Conservation (phyloP, 2,888 invertebrate species). For the Macaria notata region DNA sequence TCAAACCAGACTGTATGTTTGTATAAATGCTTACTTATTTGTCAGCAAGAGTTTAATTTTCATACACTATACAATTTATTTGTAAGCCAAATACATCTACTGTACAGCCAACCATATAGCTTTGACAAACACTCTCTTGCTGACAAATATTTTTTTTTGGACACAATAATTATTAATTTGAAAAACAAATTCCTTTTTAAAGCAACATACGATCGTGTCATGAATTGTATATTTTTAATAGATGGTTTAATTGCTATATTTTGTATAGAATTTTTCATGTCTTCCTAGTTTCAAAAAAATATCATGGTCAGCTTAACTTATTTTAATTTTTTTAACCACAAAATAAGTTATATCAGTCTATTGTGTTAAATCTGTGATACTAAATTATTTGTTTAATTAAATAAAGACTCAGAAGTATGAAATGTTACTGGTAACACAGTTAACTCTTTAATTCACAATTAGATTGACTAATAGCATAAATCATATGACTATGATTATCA, state of each 20-base stretch:
- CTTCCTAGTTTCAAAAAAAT: constrained; percentile 6
- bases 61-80: constrained; percentile 57
- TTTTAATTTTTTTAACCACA: too few relatives aligned
- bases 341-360: too few relatives aligned
- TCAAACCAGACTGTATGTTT: constrained; percentile 47
- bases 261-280: background rate
- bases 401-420: too few relatives aligned
- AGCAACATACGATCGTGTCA: constrained; percentile 46
- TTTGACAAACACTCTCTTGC: constrained; percentile 49
- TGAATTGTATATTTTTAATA: constrained; percentile 45
- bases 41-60: constrained; percentile 42
- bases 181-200: constrained; percentile 1
- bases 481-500: too few relatives aligned
- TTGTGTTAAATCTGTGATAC: too few relatives aligned
- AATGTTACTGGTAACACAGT: too few relatives aligned
- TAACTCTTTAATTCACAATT: too few relatives aligned
- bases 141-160: constrained; percentile 28
- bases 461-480: too few relatives aligned
- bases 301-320: constrained; percentile 23
- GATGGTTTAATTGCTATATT: constrained; percentile 46
- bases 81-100: constrained; percentile 70
- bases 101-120: constrained; percentile 73
- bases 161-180: constrained; percentile 6
- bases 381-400: too few relatives aligned
- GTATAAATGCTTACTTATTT: constrained; percentile 19